Conservation (phyloP, 2,888 invertebrate genomes). For the Luffia ferchaultella region DNA sequence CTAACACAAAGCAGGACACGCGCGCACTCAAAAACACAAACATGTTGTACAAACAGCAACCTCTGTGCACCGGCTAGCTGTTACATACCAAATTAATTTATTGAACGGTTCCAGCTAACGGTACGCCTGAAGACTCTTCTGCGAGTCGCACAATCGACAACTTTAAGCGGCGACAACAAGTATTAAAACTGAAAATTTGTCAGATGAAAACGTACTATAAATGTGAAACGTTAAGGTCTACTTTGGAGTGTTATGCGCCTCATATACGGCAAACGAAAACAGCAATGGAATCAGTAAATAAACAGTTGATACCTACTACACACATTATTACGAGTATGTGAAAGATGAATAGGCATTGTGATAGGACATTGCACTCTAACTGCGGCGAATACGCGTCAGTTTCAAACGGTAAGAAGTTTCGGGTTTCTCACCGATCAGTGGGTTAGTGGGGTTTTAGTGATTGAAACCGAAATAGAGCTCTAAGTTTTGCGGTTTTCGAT, state of each 20-base stretch:
- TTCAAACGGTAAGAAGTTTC: constrained; percentile 21
- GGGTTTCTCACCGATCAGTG: constrained; percentile 41
- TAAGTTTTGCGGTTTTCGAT: neutral
- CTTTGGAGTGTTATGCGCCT: neutral
- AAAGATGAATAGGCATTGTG: constrained; percentile 41
- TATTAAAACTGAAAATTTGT: neutral
- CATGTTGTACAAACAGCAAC: neutral
- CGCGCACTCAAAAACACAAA: neutral
- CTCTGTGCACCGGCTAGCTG: neutral
- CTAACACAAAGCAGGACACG: neutral
- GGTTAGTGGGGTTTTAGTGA: constrained; percentile 43
- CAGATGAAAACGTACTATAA: neutral
- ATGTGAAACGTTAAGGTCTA: neutral
- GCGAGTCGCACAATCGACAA: constrained; percentile 39
- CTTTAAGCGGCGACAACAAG: neutral
- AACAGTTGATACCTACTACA: constrained; percentile 60
- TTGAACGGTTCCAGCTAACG: constrained; percentile 51
- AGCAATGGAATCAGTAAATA: constrained; percentile 44
- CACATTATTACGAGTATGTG: constrained; percentile 59
- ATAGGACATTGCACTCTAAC: constrained; percentile 40
- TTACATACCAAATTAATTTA: constrained; percentile 46
- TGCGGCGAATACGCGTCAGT: constrained; percentile 30
- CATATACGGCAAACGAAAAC: constrained; percentile 22
- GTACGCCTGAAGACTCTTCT: constrained; percentile 53
- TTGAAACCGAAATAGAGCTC: neutral